These are phyloP conservation scores for Amphipyra tragopoginis DNA, from an alignment of 2,888 invertebrate species.

Conservation along the genomic window DNA sequence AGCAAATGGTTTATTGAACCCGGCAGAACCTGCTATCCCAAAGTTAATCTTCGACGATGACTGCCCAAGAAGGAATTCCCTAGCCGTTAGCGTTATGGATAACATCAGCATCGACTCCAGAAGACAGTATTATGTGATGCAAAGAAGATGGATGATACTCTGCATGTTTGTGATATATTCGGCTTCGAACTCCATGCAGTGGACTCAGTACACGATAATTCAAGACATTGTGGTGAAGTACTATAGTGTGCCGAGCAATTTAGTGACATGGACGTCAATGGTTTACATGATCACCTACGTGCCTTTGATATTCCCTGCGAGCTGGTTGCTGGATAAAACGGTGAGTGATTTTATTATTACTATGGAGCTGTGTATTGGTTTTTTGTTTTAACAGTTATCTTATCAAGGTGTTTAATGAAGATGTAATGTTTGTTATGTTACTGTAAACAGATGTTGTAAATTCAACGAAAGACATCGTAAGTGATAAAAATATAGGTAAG, in stretches of 20 bases:
- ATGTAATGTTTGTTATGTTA: no score
- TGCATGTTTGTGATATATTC: constrained; percentile 96
- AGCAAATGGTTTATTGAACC: constrained; percentile 43
- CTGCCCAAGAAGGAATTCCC: constrained; percentile 53
- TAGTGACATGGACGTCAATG: constrained; percentile 98
- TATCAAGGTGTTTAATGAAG: no score
- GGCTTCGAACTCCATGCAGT: constrained; percentile 97
- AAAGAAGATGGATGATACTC: constrained; percentile 94
- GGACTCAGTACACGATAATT: constrained; percentile 98
- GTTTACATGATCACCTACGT: constrained; percentile 99
- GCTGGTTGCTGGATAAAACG: constrained; percentile 97
- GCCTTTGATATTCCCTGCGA: constrained; percentile 98
- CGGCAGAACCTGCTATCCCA: constrained; percentile 57
- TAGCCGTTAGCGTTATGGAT: constrained; percentile 74
- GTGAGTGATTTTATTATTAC: constrained; percentile 91
- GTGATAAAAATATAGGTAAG: no score
- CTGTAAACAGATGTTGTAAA: no score
- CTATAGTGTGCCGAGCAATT: constrained; percentile 92
- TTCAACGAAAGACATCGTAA: no score
- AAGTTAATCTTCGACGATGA: constrained; percentile 61
- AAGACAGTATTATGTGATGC: constrained; percentile 90
- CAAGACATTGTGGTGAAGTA: constrained; percentile 94
- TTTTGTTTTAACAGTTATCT: no score
- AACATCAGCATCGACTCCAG: constrained; percentile 56
- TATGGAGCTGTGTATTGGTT: no score